These are phyloP conservation scores for Galleria mellonella DNA, from an alignment of 1,140 invertebrate genomes.

Conservation along the genomic window DNA sequence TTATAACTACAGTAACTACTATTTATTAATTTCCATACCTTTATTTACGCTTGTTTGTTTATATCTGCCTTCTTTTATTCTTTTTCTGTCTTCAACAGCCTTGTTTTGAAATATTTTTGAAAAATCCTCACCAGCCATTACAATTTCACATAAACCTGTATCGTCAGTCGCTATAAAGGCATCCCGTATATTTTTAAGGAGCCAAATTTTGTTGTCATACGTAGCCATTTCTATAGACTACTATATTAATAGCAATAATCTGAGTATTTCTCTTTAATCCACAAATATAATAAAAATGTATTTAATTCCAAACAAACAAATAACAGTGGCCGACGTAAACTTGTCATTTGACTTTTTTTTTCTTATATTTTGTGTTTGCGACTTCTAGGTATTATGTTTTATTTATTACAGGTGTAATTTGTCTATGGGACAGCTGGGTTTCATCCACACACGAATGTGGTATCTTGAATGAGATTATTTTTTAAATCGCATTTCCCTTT, in stretches of 20 bases:
- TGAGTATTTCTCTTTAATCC: not conserved
- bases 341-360: no score
- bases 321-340: no score
- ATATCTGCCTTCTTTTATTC: slow-evolving; percentile 33
- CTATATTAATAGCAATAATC: no score
- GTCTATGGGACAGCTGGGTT: no score
- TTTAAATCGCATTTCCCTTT: no score
- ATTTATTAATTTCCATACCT: slow-evolving; percentile 18
- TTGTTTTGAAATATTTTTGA: slow-evolving; percentile 78
- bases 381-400: no score
- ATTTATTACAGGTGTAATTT: no score
- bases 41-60: slow-evolving; percentile 70
- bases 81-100: slow-evolving; percentile 51
- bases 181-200: slow-evolving; percentile 93
- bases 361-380: no score
- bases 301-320: no score
- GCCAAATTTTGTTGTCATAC: slow-evolving; percentile 94
- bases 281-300: not conserved
- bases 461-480: no score
- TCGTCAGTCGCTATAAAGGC: slow-evolving; percentile 97
- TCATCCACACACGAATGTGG: no score
- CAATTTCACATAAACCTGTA: slow-evolving; percentile 87
- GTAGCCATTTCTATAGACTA: slow-evolving; percentile 82
- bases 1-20: not conserved
- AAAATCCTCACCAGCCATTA: slow-evolving; percentile 86